Percentiles rank a stretch among this genome's conserved stretches.
phyloP scores from a whole-genome alignment of 2,113 vertebrate genomes.

The Anas platyrhynchos region DNA sequence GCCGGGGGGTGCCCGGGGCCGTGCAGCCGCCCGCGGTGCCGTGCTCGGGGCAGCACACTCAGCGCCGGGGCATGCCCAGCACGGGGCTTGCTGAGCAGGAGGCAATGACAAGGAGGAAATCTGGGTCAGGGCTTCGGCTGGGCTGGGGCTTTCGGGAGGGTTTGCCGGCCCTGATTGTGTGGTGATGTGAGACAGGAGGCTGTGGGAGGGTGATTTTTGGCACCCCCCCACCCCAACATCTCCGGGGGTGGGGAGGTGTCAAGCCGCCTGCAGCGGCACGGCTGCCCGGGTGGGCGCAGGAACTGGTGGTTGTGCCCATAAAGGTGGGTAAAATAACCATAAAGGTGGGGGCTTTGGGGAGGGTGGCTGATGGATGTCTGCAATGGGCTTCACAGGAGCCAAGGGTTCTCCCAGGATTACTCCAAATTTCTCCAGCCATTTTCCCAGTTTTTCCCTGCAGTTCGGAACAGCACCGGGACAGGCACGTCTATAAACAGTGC shows the following conservation, averaged over 20 bases:
- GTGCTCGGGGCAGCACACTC: neutral
- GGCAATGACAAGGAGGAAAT: conserved; percentile 9
- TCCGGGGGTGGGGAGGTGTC: neutral
- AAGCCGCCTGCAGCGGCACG: neutral
- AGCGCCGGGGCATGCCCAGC: conserved; percentile 6
- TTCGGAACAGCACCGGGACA: neutral
- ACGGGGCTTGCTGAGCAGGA: neutral
- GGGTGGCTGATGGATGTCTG: neutral
- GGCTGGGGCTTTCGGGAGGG: neutral
- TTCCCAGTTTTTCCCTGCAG: neutral
- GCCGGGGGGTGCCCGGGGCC: neutral
- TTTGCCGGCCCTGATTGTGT: neutral
- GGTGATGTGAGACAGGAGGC: neutral
- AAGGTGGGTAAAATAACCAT: neutral
- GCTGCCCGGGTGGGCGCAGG: neutral
- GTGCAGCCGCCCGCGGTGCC: neutral
- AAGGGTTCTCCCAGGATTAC: neutral
- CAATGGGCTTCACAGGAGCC: neutral
- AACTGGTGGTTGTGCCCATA: neutral
- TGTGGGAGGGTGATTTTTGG: neutral
- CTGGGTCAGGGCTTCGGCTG: conserved; percentile 30
- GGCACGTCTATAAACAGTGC: neutral
- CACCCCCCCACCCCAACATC: fast-evolving
- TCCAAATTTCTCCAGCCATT: neutral
- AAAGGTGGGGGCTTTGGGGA: neutral